These are phyloP conservation scores for Notospermus geniculatus DNA, from an alignment of 1,140 invertebrate genomes.

Conservation along the genomic window DNA sequence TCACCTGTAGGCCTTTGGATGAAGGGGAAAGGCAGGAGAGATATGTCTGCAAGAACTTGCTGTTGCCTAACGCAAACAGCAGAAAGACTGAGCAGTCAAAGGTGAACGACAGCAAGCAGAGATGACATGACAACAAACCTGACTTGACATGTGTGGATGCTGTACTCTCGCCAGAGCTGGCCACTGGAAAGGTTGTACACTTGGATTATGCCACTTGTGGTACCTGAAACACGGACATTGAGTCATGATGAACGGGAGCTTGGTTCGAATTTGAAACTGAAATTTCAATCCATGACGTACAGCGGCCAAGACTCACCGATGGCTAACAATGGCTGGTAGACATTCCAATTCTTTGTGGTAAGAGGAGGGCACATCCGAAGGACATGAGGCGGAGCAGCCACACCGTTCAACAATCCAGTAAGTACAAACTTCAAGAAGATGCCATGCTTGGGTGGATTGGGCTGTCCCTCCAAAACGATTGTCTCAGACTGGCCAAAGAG, in stretches of 20 bases:
- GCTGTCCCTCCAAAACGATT: constrained; percentile 14
- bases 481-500: constrained; percentile 41
- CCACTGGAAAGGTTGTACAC: constrained; percentile 62
- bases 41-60: too few relatives aligned
- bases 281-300: too few relatives aligned
- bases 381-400: constrained; percentile 58
- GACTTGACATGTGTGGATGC: constrained; percentile 60
- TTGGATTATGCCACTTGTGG: constrained; percentile 58
- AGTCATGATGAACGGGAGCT: neutral
- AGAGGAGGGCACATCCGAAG: constrained; percentile 65
- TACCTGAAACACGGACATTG: constrained; percentile 47
- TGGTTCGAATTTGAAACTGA: too few relatives aligned
- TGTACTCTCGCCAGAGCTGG: constrained; percentile 60
- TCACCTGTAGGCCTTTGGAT: neutral
- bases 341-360: constrained; percentile 60
- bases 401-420: constrained; percentile 56
- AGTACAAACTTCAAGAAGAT: constrained; percentile 55
- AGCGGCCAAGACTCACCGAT: constrained; percentile 53
- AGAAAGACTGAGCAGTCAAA: too few relatives aligned
- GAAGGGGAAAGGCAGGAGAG: too few relatives aligned
- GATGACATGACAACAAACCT: constrained; percentile 47
- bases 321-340: constrained; percentile 58
- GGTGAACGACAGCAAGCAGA: too few relatives aligned
- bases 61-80: neutral
- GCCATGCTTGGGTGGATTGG: constrained; percentile 22